Evolutionary conservation across 2,888 invertebrate species (phyloP).

Genomic region (Drosophila tanythrix): DNA sequence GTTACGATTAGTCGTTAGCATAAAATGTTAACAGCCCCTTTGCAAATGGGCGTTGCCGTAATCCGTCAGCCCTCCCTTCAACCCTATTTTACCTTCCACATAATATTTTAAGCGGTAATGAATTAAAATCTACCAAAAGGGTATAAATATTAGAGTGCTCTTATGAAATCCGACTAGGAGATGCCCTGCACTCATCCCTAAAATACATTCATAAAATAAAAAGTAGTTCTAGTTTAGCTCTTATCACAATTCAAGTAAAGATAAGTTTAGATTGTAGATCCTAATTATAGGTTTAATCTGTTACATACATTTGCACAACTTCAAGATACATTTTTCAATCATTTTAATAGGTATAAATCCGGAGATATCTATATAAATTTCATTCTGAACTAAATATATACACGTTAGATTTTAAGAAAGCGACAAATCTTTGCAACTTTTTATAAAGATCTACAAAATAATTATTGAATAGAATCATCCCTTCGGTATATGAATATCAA

Average conservation of each 20-base stretch:
- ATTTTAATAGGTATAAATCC: not conserved
- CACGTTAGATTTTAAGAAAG: not conserved
- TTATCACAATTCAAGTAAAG: not conserved
- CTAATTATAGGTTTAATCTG: not conserved
- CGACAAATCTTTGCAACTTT: not conserved
- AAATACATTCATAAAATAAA: not conserved
- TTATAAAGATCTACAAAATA: not conserved
- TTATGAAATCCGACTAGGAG: not conserved
- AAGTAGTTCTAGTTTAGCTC: not conserved
- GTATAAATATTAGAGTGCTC: not conserved
- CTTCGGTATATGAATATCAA: not conserved
- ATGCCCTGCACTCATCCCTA: not conserved
- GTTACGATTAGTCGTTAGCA: conserved; percentile 24
- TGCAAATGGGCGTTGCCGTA: not conserved
- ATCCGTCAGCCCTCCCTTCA: not conserved
- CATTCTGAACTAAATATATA: not conserved
- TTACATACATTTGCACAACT: not conserved
- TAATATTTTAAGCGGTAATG: conserved; percentile 1
- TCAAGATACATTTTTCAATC: not conserved
- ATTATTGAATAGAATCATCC: not conserved
- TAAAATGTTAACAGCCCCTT: conserved; percentile 27
- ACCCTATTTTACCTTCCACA: not conserved
- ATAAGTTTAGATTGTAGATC: not conserved
- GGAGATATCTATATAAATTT: not conserved
- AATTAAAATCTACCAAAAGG: conserved; percentile 12